These are phyloP conservation scores for Rhopalosiphum maidis DNA, from an alignment of 1,140 invertebrate genomes.

Conservation along the genomic window DNA sequence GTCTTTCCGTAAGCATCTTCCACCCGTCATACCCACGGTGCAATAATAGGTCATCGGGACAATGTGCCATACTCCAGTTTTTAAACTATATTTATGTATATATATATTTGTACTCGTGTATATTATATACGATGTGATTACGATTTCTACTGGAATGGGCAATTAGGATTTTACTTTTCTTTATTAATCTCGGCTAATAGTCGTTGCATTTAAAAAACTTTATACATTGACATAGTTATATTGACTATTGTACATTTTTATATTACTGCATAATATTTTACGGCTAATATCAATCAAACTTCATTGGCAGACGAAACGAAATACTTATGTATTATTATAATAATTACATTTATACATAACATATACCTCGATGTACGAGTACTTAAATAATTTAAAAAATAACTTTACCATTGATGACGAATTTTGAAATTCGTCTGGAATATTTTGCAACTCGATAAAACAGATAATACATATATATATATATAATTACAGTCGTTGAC, in stretches of 20 bases:
- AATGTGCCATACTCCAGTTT: slow-evolving; percentile 52
- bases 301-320: too few relatives aligned
- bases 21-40: neutral
- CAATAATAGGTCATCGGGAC: slow-evolving; percentile 48
- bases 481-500: too few relatives aligned
- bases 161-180: slow-evolving; percentile 29
- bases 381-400: too few relatives aligned
- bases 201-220: neutral
- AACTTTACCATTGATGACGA: neutral
- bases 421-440: neutral
- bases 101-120: neutral
- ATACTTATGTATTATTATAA: too few relatives aligned
- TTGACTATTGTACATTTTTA: neutral
- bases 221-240: neutral
- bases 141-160: slow-evolving; percentile 37
- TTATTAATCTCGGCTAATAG: neutral
- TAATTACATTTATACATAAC: too few relatives aligned
- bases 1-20: slow-evolving; percentile 19
- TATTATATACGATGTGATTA: neutral
- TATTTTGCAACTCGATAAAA: neutral
- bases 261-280: neutral
- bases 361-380: too few relatives aligned
- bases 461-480: neutral
- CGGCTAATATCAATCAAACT: neutral
- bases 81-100: neutral